A percentile compares a stretch with the other conserved stretches of the same genome.
These are phyloP conservation scores for Brassicogethes aeneus DNA, from an alignment of 2,888 invertebrate species.

Conservation along the genomic window DNA sequence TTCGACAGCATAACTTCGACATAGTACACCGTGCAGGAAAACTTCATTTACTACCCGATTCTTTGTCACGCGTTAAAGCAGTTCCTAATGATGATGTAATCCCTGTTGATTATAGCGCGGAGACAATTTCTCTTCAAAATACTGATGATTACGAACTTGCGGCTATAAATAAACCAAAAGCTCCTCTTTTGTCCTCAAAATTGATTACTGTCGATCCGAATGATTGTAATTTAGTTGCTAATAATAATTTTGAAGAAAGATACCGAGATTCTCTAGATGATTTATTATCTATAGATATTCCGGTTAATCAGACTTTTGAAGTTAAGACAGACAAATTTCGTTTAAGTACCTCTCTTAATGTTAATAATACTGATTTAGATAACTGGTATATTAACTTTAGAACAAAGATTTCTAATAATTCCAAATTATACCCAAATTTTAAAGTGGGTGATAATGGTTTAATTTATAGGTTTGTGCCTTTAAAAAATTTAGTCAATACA, in stretches of 20 bases:
- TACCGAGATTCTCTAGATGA: conserved; percentile 5
- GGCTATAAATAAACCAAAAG: too few relatives aligned
- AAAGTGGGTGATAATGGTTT: conserved; percentile 7
- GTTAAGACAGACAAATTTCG: too few relatives aligned
- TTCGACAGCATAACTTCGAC: not conserved
- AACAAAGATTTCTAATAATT: conserved; percentile 1
- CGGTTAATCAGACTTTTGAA: too few relatives aligned
- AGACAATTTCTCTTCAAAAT: too few relatives aligned
- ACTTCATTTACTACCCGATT: not conserved
- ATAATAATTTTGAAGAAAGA: conserved; percentile 11
- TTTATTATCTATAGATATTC: too few relatives aligned
- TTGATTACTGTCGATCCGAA: not conserved
- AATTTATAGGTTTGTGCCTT: conserved; percentile 8
- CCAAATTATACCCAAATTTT: conserved; percentile 9
- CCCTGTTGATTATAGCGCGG: not conserved
- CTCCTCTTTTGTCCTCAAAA: not conserved
- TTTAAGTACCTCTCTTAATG: too few relatives aligned
- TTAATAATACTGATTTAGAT: conserved; percentile 1
- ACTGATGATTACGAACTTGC: too few relatives aligned
- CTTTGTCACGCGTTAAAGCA: not conserved
- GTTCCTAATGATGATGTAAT: not conserved
- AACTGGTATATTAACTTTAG: conserved; percentile 8
- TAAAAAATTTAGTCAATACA: not conserved
- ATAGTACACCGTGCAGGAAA: not conserved
- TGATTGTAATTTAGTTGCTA: conserved; percentile 7